Evolutionary conservation across 2,797 vertebrate genomes (phyloP), one percentile per base, ranked within the genome.

Genomic region (Spheniscus humboldti): DNA sequence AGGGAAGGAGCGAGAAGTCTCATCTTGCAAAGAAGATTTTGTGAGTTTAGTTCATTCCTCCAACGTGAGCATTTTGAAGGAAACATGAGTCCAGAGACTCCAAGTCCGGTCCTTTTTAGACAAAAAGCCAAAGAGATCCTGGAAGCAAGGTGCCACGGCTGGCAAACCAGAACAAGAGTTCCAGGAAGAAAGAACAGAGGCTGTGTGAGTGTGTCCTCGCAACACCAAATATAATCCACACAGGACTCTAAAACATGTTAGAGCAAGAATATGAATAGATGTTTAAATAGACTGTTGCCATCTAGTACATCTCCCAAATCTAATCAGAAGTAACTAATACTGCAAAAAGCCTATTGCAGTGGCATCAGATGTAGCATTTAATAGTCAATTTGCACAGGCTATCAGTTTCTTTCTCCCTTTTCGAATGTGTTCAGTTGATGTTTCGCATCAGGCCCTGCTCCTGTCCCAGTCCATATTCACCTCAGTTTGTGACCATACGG

Each of bases 311-410:
- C 69, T 50, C 35, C 53, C 71, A 96, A 96, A 97, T 96, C 87
- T 81, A 93, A 96, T 96, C 74, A 94, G 24, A 91, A 88, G 89
- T 37, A 95, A 95, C n/a, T 71, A 88, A 96, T 63, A 91, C 68
- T 16, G 33, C 62, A 94, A 92, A 90, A 92, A 91, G 91, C 43
- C 66, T 88, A 41, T 6, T 90, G 56, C 28, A 75, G 2, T 27
- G 67, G 31, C 71, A 96, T 90, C 88, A 87, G 47, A 92, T 60
- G 45, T n/a, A 74, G 52, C 63, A 88, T 82, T 96, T 63, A 59
- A 56, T 31, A 90, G 80, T 79, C 60, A 59, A 56, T 92, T 96
- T 71, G 24, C 53, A 72, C 67, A 88, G 3, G 7, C 31, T 84
- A 82, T 83, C 41, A 12, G 37, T 86, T 94, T 74, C 59, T 63